These are phyloP conservation scores for Lasioglossum malachurum DNA, from an alignment of 2,888 invertebrate genomes.

Conservation along the genomic window DNA sequence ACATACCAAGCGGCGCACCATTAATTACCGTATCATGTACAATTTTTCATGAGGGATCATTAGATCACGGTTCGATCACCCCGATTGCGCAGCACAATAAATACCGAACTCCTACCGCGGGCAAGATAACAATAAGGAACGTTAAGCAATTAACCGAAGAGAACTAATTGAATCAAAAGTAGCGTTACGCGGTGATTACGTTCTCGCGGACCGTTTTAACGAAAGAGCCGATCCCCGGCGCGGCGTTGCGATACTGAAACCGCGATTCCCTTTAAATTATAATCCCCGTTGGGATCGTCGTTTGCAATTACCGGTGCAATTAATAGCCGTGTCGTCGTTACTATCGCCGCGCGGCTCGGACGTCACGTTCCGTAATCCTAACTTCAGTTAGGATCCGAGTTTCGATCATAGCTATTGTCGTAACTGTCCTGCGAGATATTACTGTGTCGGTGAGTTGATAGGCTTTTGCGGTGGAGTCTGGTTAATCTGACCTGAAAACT, in stretches of 20 bases:
- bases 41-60: neutral
- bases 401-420: conserved; percentile 52
- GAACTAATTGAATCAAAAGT: conserved; percentile 18
- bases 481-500: conserved; percentile 36
- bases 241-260: conserved; percentile 10
- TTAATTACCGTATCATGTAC: neutral
- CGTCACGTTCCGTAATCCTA: conserved; percentile 57
- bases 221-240: conserved; percentile 3
- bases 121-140: conserved; percentile 10
- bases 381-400: conserved; percentile 17
- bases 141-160: neutral
- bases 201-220: conserved; percentile 4
- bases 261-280: conserved; percentile 37
- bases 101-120: neutral
- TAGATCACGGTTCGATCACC: neutral
- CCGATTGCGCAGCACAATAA: neutral
- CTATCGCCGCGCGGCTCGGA: conserved; percentile 29
- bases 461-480: conserved; percentile 50
- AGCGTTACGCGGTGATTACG: conserved; percentile 27
- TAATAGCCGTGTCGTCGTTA: conserved; percentile 48
- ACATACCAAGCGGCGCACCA: neutral
- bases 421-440: conserved; percentile 58
- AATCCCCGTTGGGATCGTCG: conserved; percentile 23
- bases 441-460: conserved; percentile 49
- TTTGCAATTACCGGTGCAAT: conserved; percentile 30